phyloP scores from a whole-genome alignment of 2,888 invertebrate genomes.

The Isoperla grammatica region DNA sequence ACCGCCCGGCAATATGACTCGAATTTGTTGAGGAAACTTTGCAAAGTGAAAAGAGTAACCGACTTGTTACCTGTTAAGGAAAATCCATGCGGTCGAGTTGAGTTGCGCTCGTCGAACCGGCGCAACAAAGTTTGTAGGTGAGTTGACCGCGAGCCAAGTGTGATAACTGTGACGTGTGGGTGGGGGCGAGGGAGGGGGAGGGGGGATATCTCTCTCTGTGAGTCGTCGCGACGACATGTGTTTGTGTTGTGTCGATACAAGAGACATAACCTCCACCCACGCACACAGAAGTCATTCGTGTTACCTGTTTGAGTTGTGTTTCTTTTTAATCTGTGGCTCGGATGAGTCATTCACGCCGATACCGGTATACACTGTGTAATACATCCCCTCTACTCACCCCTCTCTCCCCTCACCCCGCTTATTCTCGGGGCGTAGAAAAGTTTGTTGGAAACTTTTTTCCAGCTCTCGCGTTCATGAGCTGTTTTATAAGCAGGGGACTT shows the following conservation, averaged over 20 bases:
- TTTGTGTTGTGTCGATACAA: background rate
- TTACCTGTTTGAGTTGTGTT: background rate
- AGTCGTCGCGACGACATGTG: too few species aligned
- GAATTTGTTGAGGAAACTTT: constrained; percentile 9
- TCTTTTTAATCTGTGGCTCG: background rate
- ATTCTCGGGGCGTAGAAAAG: constrained; percentile 16
- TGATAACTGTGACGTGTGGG: background rate
- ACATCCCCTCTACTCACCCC: background rate
- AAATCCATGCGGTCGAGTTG: background rate
- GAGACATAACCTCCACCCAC: background rate
- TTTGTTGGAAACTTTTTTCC: constrained; percentile 24
- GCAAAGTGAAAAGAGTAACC: constrained; percentile 17
- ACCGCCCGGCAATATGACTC: background rate
- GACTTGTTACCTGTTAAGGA: constrained; percentile 1
- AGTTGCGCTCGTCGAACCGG: background rate
- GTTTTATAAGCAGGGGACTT: background rate
- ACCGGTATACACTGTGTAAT: background rate
- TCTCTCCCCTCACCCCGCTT: constrained; percentile 9
- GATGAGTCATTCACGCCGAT: background rate
- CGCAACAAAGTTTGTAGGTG: constrained; percentile 7
- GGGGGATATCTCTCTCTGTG: background rate
- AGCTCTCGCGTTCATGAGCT: background rate
- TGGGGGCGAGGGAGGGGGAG: background rate
- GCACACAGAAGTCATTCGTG: too few species aligned
- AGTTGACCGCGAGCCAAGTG: constrained; percentile 4